Evolutionary conservation across 1,140 invertebrate genomes (phyloP).

Genomic region (Phortica variegata): DNA sequence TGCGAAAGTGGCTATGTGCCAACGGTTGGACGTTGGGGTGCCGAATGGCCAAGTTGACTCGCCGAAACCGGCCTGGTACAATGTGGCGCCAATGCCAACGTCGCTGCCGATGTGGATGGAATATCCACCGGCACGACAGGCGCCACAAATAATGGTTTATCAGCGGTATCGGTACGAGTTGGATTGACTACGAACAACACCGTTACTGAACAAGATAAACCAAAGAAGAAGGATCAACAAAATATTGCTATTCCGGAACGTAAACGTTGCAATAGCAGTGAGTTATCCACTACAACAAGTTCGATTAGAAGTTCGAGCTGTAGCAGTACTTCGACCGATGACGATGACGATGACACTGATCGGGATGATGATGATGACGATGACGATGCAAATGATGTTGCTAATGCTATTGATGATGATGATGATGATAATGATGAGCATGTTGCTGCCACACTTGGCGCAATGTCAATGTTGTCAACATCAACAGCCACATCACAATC

Average conservation of each 20-base stretch:
- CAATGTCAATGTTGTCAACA: no score
- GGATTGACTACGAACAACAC: constrained; percentile 51
- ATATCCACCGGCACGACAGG: background rate
- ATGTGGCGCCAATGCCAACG: constrained; percentile 25
- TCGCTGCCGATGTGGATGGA: constrained; percentile 32
- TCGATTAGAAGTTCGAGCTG: constrained; percentile 19
- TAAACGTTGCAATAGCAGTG: background rate
- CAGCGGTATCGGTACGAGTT: constrained; percentile 23
- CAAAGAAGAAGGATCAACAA: constrained; percentile 18
- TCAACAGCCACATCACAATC: constrained; percentile 1
- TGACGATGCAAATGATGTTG: constrained; percentile 12
- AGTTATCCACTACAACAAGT: constrained; percentile 21
- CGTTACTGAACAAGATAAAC: constrained; percentile 32
- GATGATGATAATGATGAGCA: constrained; percentile 5
- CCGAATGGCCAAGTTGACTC: constrained; percentile 93
- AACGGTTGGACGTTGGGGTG: constrained; percentile 80
- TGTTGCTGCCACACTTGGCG: background rate
- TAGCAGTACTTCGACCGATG: constrained; percentile 7
- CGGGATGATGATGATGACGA: constrained; percentile 4
- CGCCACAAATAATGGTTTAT: constrained; percentile 16
- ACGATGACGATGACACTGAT: constrained; percentile 23
- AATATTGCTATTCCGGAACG: constrained; percentile 6
- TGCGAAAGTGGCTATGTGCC: constrained; percentile 67
- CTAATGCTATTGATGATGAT: constrained; percentile 15
- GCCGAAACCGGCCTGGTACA: constrained; percentile 63